Evolutionary conservation across 2,797 vertebrate genomes (phyloP), one percentile per base, ranked within the genome.

Genomic region (Bradypodion ventrale): DNA sequence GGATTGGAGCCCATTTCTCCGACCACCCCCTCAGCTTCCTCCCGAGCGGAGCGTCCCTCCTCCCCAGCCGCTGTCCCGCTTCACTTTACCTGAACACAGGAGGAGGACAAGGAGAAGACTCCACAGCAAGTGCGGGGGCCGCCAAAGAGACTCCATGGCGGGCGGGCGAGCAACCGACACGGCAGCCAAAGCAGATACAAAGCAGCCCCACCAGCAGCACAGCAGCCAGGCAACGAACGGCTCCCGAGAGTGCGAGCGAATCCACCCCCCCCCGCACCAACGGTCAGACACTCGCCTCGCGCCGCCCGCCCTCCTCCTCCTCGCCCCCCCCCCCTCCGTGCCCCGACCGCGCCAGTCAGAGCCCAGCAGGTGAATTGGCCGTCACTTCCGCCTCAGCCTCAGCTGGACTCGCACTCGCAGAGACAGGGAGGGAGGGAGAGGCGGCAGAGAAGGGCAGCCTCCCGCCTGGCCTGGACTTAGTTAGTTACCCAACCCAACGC

Each of bases 281-380:
- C 68, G 83, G n/a, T n/a, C n/a, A n/a, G 69, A 56, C 82, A 1
- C 40, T 46, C 49, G 82, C 44, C 35, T 27, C 78, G 13, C 70
- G 66, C 15, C n/a, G 19, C 37, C 23, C n/a, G n/a, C 32, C 49
- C 29, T 21, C 49, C 59, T 29, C 78, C 68, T 75, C 19, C 40
- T 49, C n/a, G n/a, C 44, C 32, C 35, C 62, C 46, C 32, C 42
- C 68, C 60, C 70, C 44, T 32, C 84, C 37, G 59, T 37, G 12
- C 32, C 72, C 82, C 90, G n/a, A 12, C 32, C 72, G 82, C 90
- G n/a, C n/a, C n/a, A n/a, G n/a, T 88, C 84, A 63, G 75, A 85
- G 87, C 91, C 91, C 94, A 91, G 94, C 93, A 94, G 94, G 94
- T 94, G 92, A 94, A 91, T 25, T 59, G 82, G 29, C 91, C 91